phyloP scores from a whole-genome alignment of 2,888 invertebrate genomes.

The Bombylius major region DNA sequence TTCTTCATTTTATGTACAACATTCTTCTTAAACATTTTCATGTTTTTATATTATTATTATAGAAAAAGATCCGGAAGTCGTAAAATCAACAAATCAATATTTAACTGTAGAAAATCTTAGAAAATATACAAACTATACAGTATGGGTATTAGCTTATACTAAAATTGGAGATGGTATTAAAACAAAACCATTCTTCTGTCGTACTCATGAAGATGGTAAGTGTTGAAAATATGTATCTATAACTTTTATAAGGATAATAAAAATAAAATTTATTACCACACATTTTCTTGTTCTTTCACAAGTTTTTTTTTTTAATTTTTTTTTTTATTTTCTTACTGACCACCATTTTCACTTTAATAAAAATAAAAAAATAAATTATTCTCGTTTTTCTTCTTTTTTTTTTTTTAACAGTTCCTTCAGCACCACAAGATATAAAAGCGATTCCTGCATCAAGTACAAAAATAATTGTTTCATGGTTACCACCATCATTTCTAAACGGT shows the following conservation, averaged over 20 bases:
- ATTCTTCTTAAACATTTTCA: no score
- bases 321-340: neutral
- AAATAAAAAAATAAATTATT: neutral
- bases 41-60: slow-evolving; percentile 17
- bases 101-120: slow-evolving; percentile 55
- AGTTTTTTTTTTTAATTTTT: no score
- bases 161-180: slow-evolving; percentile 79
- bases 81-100: slow-evolving; percentile 46
- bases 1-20: no score
- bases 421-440: slow-evolving; percentile 83
- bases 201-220: slow-evolving; percentile 81
- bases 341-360: neutral
- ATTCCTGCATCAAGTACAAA: slow-evolving; percentile 74
- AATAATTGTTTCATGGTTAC: slow-evolving; percentile 80
- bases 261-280: no score
- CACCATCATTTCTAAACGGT: slow-evolving; percentile 74
- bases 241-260: no score
- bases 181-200: slow-evolving; percentile 71
- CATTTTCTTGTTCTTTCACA: no score
- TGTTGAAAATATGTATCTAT: neutral
- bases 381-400: slow-evolving; percentile 13
- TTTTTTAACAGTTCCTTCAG: slow-evolving; percentile 59
- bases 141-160: slow-evolving; percentile 80
- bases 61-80: slow-evolving; percentile 63
- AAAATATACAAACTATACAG: slow-evolving; percentile 85